A percentile compares a stretch with the other conserved stretches of the same genome.
Conservation (phyloP, 2,888 invertebrate species). For the Chelonus formosanus region DNA sequence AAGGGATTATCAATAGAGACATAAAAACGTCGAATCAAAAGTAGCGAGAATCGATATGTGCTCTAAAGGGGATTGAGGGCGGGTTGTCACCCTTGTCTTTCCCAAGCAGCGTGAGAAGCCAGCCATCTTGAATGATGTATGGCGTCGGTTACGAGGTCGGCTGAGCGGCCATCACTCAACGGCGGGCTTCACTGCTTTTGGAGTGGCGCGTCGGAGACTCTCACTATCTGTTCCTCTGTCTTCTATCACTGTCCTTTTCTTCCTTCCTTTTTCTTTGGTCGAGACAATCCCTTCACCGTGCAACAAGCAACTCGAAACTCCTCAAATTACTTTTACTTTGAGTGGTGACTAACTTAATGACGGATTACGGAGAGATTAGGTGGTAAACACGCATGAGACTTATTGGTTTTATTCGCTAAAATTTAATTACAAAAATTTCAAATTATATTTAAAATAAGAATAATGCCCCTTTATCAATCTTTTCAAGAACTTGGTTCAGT, state of each 20-base stretch:
- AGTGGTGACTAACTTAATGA: conserved; percentile 17
- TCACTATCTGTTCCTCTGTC: conserved; percentile 46
- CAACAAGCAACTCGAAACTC: conserved; percentile 28
- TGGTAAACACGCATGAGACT: not conserved
- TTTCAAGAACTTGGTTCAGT: too few species aligned
- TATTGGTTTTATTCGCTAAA: not conserved
- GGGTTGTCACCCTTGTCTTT: conserved; percentile 61
- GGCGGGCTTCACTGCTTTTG: conserved; percentile 51
- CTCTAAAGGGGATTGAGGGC: conserved; percentile 38
- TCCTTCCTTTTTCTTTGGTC: conserved; percentile 18
- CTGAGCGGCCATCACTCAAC: conserved; percentile 70
- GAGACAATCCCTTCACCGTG: conserved; percentile 15
- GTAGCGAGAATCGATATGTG: conserved; percentile 24
- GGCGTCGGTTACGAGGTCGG: conserved; percentile 70
- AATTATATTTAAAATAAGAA: too few species aligned
- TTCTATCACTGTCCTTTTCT: conserved; percentile 24
- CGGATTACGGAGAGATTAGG: not conserved
- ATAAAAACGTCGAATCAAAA: conserved; percentile 29
- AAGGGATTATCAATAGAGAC: conserved; percentile 36
- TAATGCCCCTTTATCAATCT: too few species aligned
- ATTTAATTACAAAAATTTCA: not conserved
- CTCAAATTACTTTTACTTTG: conserved; percentile 38
- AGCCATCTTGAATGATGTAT: conserved; percentile 70
- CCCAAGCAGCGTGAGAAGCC: conserved; percentile 57
- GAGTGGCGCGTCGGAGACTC: conserved; percentile 49